A percentile compares a stretch with the other conserved stretches of the same genome.
phyloP scores from a whole-genome alignment of 2,113 vertebrate genomes.

The Colossoma macropomum region DNA sequence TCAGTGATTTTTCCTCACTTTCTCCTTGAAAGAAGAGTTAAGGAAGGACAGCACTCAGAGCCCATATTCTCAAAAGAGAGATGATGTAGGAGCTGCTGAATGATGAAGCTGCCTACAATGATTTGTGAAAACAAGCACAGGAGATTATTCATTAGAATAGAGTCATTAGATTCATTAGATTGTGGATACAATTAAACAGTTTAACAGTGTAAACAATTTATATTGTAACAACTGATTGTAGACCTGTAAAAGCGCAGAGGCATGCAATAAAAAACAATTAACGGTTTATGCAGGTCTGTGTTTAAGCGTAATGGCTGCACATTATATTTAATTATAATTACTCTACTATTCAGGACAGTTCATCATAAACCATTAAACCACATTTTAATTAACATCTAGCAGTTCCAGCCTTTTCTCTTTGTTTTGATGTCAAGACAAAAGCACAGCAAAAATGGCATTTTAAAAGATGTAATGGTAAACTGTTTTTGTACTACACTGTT shows the following conservation, averaged over 20 bases:
- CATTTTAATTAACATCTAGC: too few relatives aligned
- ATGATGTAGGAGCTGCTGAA: background rate
- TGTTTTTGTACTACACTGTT: too few relatives aligned
- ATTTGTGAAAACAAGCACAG: background rate
- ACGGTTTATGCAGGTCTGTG: background rate
- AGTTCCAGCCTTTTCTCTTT: too few relatives aligned
- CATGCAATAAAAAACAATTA: background rate
- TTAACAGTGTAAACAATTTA: background rate
- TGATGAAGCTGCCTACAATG: background rate
- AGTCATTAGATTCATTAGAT: background rate
- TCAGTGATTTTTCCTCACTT: constrained; percentile 5
- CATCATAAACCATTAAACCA: background rate
- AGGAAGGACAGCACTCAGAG: background rate
- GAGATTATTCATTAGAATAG: background rate
- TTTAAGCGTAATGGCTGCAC: background rate
- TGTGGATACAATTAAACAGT: too few relatives aligned
- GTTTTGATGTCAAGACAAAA: too few relatives aligned
- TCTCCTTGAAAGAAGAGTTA: background rate
- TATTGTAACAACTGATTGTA: background rate
- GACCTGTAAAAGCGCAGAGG: background rate
- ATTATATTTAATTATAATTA: background rate
- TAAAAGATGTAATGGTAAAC: too few relatives aligned
- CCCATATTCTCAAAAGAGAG: constrained; percentile 4
- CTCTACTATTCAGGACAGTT: background rate
- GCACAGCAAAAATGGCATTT: too few relatives aligned